Evolutionary conservation across 2,797 vertebrate species (phyloP).

Genomic region (Centroberyx gerrardi): DNA sequence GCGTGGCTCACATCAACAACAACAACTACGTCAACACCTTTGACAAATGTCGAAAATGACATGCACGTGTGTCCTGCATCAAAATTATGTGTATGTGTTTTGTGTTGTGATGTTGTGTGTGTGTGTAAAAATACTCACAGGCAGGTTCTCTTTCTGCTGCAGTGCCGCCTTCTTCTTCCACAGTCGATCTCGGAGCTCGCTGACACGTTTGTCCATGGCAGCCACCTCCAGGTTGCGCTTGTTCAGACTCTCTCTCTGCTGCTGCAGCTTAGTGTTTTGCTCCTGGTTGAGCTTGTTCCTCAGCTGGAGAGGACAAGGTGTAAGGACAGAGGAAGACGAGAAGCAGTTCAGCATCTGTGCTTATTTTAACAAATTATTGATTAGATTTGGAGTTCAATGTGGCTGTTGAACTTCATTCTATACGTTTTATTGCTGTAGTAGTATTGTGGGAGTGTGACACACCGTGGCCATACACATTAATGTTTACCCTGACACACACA

Average conservation of each 20-base stretch:
- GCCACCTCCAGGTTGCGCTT: slow-evolving; percentile 96
- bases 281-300: slow-evolving; percentile 98
- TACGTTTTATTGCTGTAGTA: too few species aligned
- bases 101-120: not conserved
- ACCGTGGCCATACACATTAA: not conserved
- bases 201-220: slow-evolving; percentile 96
- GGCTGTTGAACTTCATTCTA: not conserved
- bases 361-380: not conserved
- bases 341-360: not conserved
- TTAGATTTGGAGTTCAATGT: not conserved
- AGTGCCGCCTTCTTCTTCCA: slow-evolving; percentile 99
- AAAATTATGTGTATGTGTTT: not conserved
- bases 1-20: not conserved
- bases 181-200: slow-evolving; percentile 94
- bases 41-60: not conserved
- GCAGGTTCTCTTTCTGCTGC: slow-evolving; percentile 96
- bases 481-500: not conserved
- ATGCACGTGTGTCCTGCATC: not conserved
- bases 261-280: slow-evolving; percentile 95
- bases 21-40: not conserved
- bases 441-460: too few species aligned
- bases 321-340: not conserved
- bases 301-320: slow-evolving; percentile 81
- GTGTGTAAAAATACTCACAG: slow-evolving; percentile 85
- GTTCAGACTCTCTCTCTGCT: slow-evolving; percentile 96